Evolutionary conservation across 2,888 invertebrate species (phyloP), one percentile per base, ranked within the genome.

Genomic region (Drosophila gaucha): DNA sequence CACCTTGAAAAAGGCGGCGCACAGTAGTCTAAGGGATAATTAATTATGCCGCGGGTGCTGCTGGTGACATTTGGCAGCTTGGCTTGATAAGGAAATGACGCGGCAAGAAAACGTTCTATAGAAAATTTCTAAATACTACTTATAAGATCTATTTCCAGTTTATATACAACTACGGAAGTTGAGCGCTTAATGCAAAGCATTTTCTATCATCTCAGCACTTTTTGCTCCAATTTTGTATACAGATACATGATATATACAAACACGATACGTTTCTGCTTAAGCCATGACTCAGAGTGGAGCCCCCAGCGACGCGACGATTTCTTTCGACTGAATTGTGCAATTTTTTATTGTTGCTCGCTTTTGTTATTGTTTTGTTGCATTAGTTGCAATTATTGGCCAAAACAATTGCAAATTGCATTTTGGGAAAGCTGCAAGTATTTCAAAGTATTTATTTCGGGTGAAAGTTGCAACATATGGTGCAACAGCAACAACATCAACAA

Each of bases 361-460:
- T 64, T 75, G 65, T 59, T 68, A 59, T 64, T 68, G 72, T 68
- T 66, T 66, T 56, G 63, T 68, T 70, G 67, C 73, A 82, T 77
- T 82, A 68, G 80, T 70, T 86, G 83, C 86, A 84, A 78, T 84
- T 74, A 86, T 84, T 86, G 85, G 80, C 80, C 67, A 76, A 84
- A 78, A 68, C 80, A 80, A 83, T 84, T 86, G 83, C 80, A 78
- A 83, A 85, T 85, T 82, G 78, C 79, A 82, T 74, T 82, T 78
- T 54, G 78, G 62, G 67, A 82, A 80, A 84, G 76, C 74, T 46
- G 55, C 44, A 43, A 51, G 28, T 50, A 39, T 64, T 65, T 57
- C 57, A 33, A 47, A 54, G 57, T 31, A 54, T 70, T 67, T 59
- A 66, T 62, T 75, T 78, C 57, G 51, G 57, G 74, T 74, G 67